Percentiles rank a stretch among this genome's conserved stretches.
These are phyloP conservation scores for Drosophila bifasciata DNA, from an alignment of 1,140 invertebrate genomes.

Conservation along the genomic window DNA sequence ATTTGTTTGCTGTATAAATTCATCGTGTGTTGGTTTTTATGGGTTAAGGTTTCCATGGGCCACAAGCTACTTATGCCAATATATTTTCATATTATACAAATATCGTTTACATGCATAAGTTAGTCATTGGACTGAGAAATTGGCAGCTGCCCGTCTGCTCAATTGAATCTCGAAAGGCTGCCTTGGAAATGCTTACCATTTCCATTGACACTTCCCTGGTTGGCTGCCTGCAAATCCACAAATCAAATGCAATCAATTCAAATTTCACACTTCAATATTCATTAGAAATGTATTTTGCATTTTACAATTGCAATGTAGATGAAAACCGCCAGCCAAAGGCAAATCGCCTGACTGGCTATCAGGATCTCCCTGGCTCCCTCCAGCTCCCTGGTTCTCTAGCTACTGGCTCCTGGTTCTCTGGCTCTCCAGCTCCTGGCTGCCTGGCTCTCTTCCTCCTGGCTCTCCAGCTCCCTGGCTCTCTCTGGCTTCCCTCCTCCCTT, in stretches of 20 bases:
- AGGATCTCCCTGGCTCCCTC: conserved; percentile 1
- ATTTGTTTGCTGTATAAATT: too few species aligned
- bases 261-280: conserved; percentile 82
- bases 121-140: not conserved
- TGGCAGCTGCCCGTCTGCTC: not conserved
- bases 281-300: conserved; percentile 82
- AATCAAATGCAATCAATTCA: conserved; percentile 82
- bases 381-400: too few species aligned
- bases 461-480: too few species aligned
- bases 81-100: too few species aligned
- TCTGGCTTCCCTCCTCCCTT: too few species aligned
- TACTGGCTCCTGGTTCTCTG: too few species aligned
- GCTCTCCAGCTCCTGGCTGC: too few species aligned
- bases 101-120: not conserved
- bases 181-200: conserved; percentile 18
- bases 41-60: too few species aligned
- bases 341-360: conserved; percentile 37
- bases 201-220: conserved; percentile 21
- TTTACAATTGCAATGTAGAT: conserved; percentile 57
- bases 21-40: too few species aligned
- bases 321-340: conserved; percentile 39
- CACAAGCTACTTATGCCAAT: too few species aligned
- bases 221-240: conserved; percentile 65
- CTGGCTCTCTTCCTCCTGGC: too few species aligned
- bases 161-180: conserved; percentile 24